Evolutionary conservation across 2,888 invertebrate genomes (phyloP).

Genomic region (Tipula unca): DNA sequence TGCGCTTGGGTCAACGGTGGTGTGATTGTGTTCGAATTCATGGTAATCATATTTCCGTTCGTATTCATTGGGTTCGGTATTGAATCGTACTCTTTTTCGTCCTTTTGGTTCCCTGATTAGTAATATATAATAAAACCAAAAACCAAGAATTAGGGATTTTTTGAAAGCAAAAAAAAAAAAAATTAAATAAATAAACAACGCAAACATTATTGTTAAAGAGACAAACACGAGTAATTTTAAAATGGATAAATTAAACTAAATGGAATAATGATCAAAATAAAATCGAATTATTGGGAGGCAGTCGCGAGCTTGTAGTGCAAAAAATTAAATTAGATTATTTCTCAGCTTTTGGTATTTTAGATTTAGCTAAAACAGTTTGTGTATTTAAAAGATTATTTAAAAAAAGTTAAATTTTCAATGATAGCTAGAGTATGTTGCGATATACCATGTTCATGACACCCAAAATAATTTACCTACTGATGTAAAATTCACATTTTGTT

Average conservation of each 20-base stretch:
- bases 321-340: no score
- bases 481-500: no score
- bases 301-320: not conserved
- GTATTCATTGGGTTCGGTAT: constrained; percentile 18
- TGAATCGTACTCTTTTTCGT: constrained; percentile 23
- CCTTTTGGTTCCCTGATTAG: constrained; percentile 24
- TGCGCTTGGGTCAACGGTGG: constrained; percentile 20
- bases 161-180: not conserved
- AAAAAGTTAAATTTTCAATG: no score
- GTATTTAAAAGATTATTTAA: no score
- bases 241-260: not conserved
- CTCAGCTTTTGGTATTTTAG: no score
- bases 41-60: constrained; percentile 2
- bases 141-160: constrained; percentile 29
- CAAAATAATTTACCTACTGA: no score
- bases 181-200: not conserved
- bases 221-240: not conserved
- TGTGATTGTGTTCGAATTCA: constrained; percentile 19
- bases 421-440: no score
- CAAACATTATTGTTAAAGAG: constrained; percentile 3
- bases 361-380: no score
- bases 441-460: no score
- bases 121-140: constrained; percentile 28
- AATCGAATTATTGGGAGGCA: not conserved
- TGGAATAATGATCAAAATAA: constrained; percentile 3